Evolutionary conservation across 1,140 invertebrate genomes (phyloP).

Genomic region (Phthorimaea operculella): DNA sequence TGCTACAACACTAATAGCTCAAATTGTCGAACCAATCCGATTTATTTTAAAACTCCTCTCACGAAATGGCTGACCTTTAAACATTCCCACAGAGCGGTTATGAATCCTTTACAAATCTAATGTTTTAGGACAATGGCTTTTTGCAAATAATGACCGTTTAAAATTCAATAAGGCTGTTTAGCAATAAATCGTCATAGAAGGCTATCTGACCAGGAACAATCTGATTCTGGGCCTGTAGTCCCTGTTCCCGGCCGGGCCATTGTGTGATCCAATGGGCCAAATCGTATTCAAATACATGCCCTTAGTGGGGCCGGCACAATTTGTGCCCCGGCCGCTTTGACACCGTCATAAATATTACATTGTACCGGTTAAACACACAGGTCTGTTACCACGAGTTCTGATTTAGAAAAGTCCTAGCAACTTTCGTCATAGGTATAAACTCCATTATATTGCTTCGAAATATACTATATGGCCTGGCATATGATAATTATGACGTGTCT

Average conservation of each 20-base stretch:
- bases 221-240: slow-evolving; percentile 35
- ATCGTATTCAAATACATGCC: slow-evolving; percentile 51
- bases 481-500: no score
- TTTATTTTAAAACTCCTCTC: slow-evolving; percentile 19
- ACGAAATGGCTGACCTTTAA: slow-evolving; percentile 19
- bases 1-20: slow-evolving; percentile 14
- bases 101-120: slow-evolving; percentile 12
- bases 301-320: slow-evolving; percentile 43
- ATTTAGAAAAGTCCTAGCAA: not conserved
- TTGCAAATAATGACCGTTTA: slow-evolving; percentile 47
- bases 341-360: slow-evolving; percentile 61
- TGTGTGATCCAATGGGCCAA: slow-evolving; percentile 28
- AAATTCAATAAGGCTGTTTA: slow-evolving; percentile 50
- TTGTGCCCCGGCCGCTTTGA: slow-evolving; percentile 51
- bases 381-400: not conserved
- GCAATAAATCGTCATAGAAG: slow-evolving; percentile 61
- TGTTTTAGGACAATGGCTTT: slow-evolving; percentile 39
- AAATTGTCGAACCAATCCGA: slow-evolving; percentile 19
- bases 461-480: no score
- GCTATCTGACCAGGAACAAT: slow-evolving; percentile 52
- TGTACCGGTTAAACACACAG: not conserved
- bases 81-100: slow-evolving; percentile 20
- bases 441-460: no score
- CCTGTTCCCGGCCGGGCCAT: slow-evolving; percentile 25
- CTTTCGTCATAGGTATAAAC: no score